Base-by-base conservation (phyloP, 2,113 vertebrate genomes). In the Falco punctatus region DNA sequence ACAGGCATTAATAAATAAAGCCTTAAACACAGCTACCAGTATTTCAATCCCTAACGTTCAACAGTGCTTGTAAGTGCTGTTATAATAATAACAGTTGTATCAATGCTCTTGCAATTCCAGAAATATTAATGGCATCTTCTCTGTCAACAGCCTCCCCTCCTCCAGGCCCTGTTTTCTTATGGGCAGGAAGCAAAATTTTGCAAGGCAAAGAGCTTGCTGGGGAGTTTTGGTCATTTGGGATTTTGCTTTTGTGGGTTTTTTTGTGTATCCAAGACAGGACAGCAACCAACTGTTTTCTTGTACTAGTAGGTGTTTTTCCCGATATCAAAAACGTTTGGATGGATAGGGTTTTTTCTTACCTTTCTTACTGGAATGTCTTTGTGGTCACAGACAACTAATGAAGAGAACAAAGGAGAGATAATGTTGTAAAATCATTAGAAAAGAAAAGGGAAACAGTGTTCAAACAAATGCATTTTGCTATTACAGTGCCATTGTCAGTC, bases 1-100 rank as follows among this genome's bases (percentile, higher is more conserved):
- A 85, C 62, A 95, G 77, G 71, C 86, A 95, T 97, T 95, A 97
- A 97, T 97, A 97, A 96, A 95, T 97, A 97, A 96, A 96, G 91
- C 84, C 81, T 94, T 86, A 85, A 77, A 58, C 52, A 72, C 73
- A 81, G 65, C 94, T 96, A 95, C 95, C 96, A 87, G 91, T 92
- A 97, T 97, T 89, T 96, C 92, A 94, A 38, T 94, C 92, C 94
- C 91, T 77, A 96, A 96, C 11, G 78, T 87, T 97, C 89, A 87
- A 2, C 89, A 51, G 54, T 95, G 92, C 89, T 91, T 95, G 84
- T 94, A 96, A 94, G 84, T 92, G 96, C 87, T 87, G 91, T 92
- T 96, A 91, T 51, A 94, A 91, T 92, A 94, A 93, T 91, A 94
- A 87, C 89, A 80, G 86, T 80, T 57, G 59, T 91, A 77, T 72